Percentiles rank a stretch among this genome's conserved stretches.
phyloP scores from a whole-genome alignment of 2,113 vertebrate species.

The Protomyctophum bolini region DNA sequence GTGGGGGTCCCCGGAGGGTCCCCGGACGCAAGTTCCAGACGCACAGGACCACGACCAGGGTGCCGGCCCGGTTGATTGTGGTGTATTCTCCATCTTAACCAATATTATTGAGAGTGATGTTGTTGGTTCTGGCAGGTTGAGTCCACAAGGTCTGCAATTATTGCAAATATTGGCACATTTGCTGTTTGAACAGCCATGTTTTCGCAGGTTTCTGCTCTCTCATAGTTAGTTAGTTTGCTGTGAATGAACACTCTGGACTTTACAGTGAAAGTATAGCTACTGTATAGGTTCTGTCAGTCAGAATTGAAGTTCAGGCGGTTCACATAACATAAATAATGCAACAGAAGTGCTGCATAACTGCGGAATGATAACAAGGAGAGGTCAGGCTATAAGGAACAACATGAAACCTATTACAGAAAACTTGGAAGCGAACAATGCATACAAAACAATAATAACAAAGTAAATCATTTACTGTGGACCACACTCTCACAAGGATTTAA shows the following conservation, averaged over 20 bases:
- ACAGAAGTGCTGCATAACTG: constrained; percentile 9
- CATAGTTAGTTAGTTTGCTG: constrained; percentile 63
- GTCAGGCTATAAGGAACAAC: constrained; percentile 39
- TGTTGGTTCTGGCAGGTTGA: too few species aligned
- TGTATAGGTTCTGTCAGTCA: neutral
- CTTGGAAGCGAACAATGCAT: constrained; percentile 13
- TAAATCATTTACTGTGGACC: constrained; percentile 56
- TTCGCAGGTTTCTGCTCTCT: neutral
- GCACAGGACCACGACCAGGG: too few species aligned
- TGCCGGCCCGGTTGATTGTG: constrained; percentile 39
- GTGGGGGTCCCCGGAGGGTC: too few species aligned
- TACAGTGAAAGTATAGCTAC: constrained; percentile 8
- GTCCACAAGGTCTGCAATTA: too few species aligned
- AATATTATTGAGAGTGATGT: constrained; percentile 23
- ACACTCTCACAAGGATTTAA: constrained; percentile 71
- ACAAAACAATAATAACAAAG: constrained; percentile 40
- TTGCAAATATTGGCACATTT: too few species aligned
- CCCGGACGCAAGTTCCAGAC: too few species aligned
- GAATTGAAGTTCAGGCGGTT: constrained; percentile 7
- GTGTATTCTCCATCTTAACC: too few species aligned
- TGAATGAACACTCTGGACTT: constrained; percentile 23
- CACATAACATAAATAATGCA: constrained; percentile 17
- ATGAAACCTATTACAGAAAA: constrained; percentile 34
- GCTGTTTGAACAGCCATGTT: too few species aligned
- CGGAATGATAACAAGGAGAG: constrained; percentile 13